phyloP scores from a whole-genome alignment of 2,797 vertebrate species.

The Emydoidea blandingii region DNA sequence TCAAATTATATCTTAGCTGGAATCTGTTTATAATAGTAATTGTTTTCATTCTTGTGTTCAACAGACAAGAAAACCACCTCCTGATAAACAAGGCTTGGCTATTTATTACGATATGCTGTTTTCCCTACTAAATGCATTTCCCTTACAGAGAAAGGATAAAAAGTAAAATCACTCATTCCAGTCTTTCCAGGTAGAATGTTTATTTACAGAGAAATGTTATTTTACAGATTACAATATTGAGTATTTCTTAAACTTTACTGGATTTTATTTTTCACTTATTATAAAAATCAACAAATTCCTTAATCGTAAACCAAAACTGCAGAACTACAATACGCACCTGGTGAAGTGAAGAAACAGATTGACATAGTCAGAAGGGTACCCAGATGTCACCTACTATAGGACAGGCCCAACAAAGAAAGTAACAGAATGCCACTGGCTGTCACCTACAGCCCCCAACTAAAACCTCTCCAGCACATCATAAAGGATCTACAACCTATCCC shows the following conservation, averaged over 20 bases:
- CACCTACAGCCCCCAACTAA: too few relatives aligned
- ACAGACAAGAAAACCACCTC: slow-evolving; percentile 14
- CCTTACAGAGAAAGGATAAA: not conserved
- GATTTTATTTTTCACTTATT: not conserved
- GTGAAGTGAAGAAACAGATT: too few relatives aligned
- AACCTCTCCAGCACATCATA: too few relatives aligned
- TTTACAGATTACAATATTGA: not conserved
- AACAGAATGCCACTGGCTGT: too few relatives aligned
- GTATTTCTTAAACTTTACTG: not conserved
- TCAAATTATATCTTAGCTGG: slow-evolving; percentile 7
- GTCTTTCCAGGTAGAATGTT: slow-evolving; percentile 5
- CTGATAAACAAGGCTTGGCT: slow-evolving; percentile 20
- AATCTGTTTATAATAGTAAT: not conserved
- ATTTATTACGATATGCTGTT: slow-evolving; percentile 7
- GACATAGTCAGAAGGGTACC: too few relatives aligned
- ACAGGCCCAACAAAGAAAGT: too few relatives aligned
- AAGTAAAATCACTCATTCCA: not conserved
- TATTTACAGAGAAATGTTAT: not conserved
- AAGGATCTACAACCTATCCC: too few relatives aligned
- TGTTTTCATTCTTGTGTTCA: not conserved
- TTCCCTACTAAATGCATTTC: not conserved
- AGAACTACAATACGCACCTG: not conserved
- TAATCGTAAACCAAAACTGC: not conserved
- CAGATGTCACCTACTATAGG: too few relatives aligned
- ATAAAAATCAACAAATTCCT: not conserved